These are phyloP conservation scores for Spatulosminthurus flaviceps DNA, from an alignment of 2,888 invertebrate genomes.

Conservation along the genomic window DNA sequence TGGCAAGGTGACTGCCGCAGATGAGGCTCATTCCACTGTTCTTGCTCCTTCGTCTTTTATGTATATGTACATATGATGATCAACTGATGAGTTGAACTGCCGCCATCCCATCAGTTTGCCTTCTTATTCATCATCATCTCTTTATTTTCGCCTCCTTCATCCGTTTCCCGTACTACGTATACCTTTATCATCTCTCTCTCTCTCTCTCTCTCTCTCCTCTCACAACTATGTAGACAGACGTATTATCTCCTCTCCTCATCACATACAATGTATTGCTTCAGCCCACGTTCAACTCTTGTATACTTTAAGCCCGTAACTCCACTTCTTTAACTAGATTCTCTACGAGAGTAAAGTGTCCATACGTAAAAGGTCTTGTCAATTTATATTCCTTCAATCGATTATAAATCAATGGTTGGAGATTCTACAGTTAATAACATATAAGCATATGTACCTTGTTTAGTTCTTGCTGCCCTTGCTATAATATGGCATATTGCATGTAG, in stretches of 20 bases:
- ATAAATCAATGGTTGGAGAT: background rate
- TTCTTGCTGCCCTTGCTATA: no score
- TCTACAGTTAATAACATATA: conserved; percentile 8
- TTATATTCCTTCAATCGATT: conserved; percentile 18
- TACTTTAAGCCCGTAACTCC: no score
- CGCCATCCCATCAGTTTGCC: conserved; percentile 33
- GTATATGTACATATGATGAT: conserved; percentile 26
- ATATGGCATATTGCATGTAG: no score
- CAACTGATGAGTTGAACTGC: conserved; percentile 30
- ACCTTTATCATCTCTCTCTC: conserved; percentile 27
- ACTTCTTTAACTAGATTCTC: conserved; percentile 12
- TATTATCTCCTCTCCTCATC: conserved; percentile 36
- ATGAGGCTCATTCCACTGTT: conserved; percentile 34
- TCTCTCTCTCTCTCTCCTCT: no score
- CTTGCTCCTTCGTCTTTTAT: no score
- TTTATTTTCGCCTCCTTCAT: conserved; percentile 20
- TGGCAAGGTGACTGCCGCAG: conserved; percentile 54
- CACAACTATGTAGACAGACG: conserved; percentile 38
- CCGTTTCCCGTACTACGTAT: background rate
- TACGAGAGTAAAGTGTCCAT: background rate
- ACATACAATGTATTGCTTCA: conserved; percentile 44
- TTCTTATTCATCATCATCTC: conserved; percentile 25
- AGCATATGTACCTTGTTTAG: no score
- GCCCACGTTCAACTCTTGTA: conserved; percentile 29
- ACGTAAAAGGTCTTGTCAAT: conserved; percentile 18